Percentiles rank a stretch among this genome's conserved stretches.
Evolutionary conservation across 2,113 vertebrate species (phyloP).

Genomic region (Gallinago media): DNA sequence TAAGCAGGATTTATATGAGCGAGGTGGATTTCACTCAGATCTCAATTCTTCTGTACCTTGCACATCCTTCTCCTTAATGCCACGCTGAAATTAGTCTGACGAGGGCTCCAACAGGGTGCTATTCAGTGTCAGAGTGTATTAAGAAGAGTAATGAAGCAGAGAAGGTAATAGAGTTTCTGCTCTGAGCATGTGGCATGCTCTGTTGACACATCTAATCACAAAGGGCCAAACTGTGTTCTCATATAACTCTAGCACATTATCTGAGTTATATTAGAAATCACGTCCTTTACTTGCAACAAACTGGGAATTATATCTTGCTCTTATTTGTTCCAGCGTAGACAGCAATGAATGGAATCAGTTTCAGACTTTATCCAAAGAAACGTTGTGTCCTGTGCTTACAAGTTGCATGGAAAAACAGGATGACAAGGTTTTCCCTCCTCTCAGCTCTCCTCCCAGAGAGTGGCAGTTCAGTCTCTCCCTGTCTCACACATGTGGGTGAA

Average conservation of each 20-base stretch:
- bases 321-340: neutral
- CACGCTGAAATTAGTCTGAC: constrained; percentile 41
- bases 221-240: constrained; percentile 6
- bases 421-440: neutral
- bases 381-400: neutral
- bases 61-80: constrained; percentile 35
- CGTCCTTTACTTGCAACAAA: neutral
- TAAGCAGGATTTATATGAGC: constrained; percentile 46
- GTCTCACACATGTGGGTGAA: neutral
- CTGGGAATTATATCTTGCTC: neutral
- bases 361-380: neutral
- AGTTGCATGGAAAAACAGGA: neutral
- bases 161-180: constrained; percentile 44
- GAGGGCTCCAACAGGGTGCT: constrained; percentile 32
- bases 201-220: constrained; percentile 56
- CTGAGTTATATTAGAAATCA: constrained; percentile 2
- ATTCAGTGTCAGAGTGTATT: constrained; percentile 40
- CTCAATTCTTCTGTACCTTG: constrained; percentile 23
- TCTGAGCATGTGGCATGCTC: constrained; percentile 29
- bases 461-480: neutral
- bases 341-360: neutral
- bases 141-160: constrained; percentile 59
- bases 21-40: constrained; percentile 28
- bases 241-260: constrained; percentile 32
- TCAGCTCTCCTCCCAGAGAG: neutral